phyloP scores from a whole-genome alignment of 2,113 vertebrate genomes.

The Grantiella picta region DNA sequence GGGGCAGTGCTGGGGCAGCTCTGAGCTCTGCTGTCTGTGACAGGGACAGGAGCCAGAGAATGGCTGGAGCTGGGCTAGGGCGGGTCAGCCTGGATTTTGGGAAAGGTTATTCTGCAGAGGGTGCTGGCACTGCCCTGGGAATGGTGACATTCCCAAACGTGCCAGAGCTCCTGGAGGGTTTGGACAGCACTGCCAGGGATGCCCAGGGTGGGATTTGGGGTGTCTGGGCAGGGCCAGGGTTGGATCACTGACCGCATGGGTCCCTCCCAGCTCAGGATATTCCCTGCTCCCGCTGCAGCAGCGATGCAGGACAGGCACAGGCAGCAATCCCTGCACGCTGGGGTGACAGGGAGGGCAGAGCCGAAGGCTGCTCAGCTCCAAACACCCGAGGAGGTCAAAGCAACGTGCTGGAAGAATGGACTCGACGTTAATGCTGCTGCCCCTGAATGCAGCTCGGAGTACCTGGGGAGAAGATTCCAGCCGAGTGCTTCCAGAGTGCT shows the following conservation, averaged over 20 bases:
- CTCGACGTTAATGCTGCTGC: neutral
- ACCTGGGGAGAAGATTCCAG: neutral
- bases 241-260: neutral
- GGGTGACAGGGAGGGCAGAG: neutral
- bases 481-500: neutral
- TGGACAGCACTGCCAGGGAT: accelerated
- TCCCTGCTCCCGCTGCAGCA: neutral
- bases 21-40: neutral
- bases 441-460: neutral
- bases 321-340: accelerated
- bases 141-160: neutral
- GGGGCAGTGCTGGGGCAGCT: neutral
- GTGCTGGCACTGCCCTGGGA: neutral
- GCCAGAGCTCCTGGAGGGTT: neutral
- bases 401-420: neutral
- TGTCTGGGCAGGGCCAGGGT: neutral
- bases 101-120: neutral
- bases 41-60: neutral
- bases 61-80: neutral
- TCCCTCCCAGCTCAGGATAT: neutral
- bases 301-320: accelerated
- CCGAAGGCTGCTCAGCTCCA: accelerated
- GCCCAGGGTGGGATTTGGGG: neutral
- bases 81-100: accelerated
- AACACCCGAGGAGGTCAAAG: neutral